Evolutionary conservation across 37 sponge, comb jelly and placozoan genomes (phyloP), one percentile per base, ranked within the genome.

Genomic region (Beroe ovata): DNA sequence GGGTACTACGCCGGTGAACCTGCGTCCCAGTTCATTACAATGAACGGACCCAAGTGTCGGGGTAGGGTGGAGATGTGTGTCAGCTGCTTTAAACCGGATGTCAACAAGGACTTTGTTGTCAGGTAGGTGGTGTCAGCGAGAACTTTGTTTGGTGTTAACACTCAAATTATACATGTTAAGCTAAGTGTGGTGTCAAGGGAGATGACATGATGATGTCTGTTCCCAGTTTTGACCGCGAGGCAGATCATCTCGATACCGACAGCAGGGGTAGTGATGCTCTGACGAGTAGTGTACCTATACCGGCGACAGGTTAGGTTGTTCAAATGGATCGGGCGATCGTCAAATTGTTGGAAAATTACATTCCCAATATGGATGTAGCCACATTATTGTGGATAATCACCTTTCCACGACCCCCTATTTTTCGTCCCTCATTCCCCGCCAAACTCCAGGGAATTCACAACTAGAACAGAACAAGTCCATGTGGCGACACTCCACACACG

Each of bases 71-170:
- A 77, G 47, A 77, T 77, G 84, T 77, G 84, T 42, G 84, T 77
- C 28, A 77, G 84, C 28, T 77, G 54, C 4, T 77, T 77, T 20
- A 77, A 77, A 77, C 84, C 84, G 41, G 84, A 42, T 23, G 28
- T 77, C 21, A 77, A 77, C 84, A 77, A 77, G 28, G 84, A 77
- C 54, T 77, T 77, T 26, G 84, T 77, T 40, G 84, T 77, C 47
- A 77, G 84, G 84, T 77, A 14, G 28, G 47, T 25, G 71, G 18
- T n/a, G n/a, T 34, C 11, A 25, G 1, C 18, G 36, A 69, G 36
- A 3, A 69, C 35, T 29, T 16, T 35, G 71, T 29, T 63, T 22
- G 18, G 18, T 19, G 23, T 8, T 23, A 22, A 8, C 8, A 6
- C 25, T 26, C n/a, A n/a, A n/a, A n/a, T n/a, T n/a, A n/a, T n/a